Conservation (phyloP, 2,113 vertebrate species). For the Miniopterus natalensis region DNA sequence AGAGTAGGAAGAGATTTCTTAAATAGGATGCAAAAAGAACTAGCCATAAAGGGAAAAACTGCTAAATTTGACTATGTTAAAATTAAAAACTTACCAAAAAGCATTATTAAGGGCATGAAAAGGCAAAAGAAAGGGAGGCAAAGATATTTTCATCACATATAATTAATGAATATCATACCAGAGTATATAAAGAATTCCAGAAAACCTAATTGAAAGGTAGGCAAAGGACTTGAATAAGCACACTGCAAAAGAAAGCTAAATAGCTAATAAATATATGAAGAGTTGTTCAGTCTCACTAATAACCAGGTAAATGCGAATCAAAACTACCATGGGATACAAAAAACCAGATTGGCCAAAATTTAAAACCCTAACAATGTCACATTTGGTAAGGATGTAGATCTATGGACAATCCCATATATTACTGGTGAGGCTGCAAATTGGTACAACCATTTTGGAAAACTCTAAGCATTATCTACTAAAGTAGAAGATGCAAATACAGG, state of each 20-base stretch:
- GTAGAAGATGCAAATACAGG: neutral
- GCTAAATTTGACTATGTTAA: neutral
- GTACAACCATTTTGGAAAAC: neutral
- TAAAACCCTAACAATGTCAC: neutral
- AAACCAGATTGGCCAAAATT: neutral
- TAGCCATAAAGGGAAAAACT: neutral
- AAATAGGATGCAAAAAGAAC: neutral
- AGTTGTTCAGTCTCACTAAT: neutral
- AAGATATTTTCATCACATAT: neutral
- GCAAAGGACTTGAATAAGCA: neutral
- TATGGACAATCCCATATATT: neutral
- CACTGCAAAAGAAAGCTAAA: neutral
- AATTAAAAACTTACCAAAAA: neutral
- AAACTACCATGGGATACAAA: neutral
- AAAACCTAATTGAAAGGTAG: neutral
- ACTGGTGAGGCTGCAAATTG: neutral
- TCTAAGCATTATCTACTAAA: neutral
- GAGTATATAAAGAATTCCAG: neutral
- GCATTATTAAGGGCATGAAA: neutral
- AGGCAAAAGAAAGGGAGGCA: neutral
- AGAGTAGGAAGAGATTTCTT: slow-evolving; percentile 2
- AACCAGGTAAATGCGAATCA: neutral
- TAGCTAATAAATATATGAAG: neutral
- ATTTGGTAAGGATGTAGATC: neutral
- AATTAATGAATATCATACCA: neutral